These are phyloP conservation scores for Florisuga fusca DNA, from an alignment of 2,797 vertebrate genomes.

Conservation along the genomic window DNA sequence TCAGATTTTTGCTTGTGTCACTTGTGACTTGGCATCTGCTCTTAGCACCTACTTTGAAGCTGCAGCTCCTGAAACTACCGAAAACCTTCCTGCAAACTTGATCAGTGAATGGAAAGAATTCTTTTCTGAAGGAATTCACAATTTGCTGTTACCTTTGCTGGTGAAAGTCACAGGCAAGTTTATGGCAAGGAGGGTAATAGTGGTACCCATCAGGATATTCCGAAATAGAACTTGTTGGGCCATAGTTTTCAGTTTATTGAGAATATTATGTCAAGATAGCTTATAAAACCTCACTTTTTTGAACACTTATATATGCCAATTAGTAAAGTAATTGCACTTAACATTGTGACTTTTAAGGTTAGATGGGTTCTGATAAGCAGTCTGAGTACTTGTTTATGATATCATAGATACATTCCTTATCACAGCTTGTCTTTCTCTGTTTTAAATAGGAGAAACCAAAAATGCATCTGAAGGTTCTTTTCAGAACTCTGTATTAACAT, in stretches of 20 bases:
- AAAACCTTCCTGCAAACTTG: constrained; percentile 87
- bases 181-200: neutral
- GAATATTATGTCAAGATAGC: neutral
- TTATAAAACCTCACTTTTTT: neutral
- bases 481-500: constrained; percentile 84
- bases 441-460: constrained; percentile 81
- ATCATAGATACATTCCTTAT: neutral
- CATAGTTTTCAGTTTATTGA: neutral
- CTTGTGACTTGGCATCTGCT: constrained; percentile 84
- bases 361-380: neutral
- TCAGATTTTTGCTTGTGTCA: constrained; percentile 91
- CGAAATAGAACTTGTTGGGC: neutral
- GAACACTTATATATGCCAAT: neutral
- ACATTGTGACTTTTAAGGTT: neutral
- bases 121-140: constrained; percentile 92
- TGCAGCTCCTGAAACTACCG: constrained; percentile 68
- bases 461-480: constrained; percentile 86
- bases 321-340: neutral
- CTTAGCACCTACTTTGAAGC: constrained; percentile 87
- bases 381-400: neutral
- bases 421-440: neutral
- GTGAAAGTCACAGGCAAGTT: constrained; percentile 88
- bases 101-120: constrained; percentile 92
- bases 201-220: neutral
- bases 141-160: constrained; percentile 89